phyloP scores from a whole-genome alignment of 2,888 invertebrate species.

The Drosophila neoperkinsi region DNA sequence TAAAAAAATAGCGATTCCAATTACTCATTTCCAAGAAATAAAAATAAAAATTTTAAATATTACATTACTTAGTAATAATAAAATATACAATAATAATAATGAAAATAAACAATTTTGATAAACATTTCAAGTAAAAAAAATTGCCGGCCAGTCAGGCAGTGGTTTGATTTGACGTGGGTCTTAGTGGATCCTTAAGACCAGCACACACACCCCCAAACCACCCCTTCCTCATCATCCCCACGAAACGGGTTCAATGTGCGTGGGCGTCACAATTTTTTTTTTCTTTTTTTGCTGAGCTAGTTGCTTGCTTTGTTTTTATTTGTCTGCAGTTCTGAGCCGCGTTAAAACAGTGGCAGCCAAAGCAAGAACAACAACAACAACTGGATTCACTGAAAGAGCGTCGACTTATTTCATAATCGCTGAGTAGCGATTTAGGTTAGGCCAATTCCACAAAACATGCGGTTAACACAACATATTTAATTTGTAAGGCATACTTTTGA shows the following conservation, averaged over 20 bases:
- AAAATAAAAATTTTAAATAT: neutral
- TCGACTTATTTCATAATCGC: conserved; percentile 72
- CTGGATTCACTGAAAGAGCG: conserved; percentile 34
- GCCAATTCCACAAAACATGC: conserved; percentile 25
- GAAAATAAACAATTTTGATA: neutral
- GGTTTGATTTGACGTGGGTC: conserved; percentile 2
- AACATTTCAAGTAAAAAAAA: neutral
- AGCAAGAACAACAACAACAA: conserved; percentile 15
- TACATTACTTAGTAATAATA: neutral
- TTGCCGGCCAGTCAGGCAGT: conserved; percentile 24
- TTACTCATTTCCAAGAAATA: neutral
- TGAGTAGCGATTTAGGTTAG: conserved; percentile 56
- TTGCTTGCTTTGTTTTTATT: conserved; percentile 25
- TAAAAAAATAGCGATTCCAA: no score
- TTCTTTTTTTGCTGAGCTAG: neutral
- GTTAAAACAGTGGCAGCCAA: conserved; percentile 8
- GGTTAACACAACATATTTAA: neutral
- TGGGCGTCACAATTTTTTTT: conserved; percentile 27
- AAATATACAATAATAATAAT: neutral
- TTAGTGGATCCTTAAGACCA: conserved; percentile 8
- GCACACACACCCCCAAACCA: conserved; percentile 1
- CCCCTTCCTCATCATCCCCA: neutral
- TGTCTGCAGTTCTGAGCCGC: conserved; percentile 25
- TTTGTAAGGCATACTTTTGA: conserved; percentile 33
- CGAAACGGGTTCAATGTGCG: conserved; percentile 40